Evolutionary conservation across 2,888 invertebrate genomes (phyloP).

Genomic region (Lasius platythorax): DNA sequence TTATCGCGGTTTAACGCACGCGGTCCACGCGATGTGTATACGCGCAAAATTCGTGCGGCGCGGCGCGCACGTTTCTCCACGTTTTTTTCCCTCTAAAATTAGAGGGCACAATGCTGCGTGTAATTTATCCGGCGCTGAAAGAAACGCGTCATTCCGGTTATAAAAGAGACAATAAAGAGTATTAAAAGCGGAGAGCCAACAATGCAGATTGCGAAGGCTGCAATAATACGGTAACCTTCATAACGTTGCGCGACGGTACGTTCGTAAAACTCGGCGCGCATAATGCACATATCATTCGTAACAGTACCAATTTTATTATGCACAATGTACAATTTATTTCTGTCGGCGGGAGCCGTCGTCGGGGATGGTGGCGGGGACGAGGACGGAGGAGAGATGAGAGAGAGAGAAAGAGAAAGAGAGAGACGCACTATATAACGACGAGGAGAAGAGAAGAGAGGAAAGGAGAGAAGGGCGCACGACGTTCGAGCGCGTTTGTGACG

Average conservation of each 20-base stretch:
- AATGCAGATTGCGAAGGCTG: conserved; percentile 78
- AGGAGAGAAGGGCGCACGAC: conserved; percentile 15
- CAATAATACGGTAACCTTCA: conserved; percentile 78
- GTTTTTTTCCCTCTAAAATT: conserved; percentile 71
- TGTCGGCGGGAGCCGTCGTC: conserved; percentile 46
- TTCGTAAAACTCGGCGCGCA: conserved; percentile 70
- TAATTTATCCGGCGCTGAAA: conserved; percentile 77
- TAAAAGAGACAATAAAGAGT: conserved; percentile 79
- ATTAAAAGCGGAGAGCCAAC: conserved; percentile 77
- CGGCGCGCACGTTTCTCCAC: conserved; percentile 49
- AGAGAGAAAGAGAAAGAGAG: conserved; percentile 1
- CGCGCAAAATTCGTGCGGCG: conserved; percentile 53
- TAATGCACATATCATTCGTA: conserved; percentile 74
- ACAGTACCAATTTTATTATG: conserved; percentile 75
- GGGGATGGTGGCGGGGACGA: conserved; percentile 3
- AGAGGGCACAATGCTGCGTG: conserved; percentile 76
- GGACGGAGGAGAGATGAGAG: neutral
- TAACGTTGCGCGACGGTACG: conserved; percentile 67
- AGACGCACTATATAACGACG: neutral
- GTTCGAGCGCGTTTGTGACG: conserved; percentile 32
- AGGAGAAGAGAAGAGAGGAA: neutral
- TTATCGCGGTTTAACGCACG: neutral
- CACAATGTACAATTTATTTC: conserved; percentile 72
- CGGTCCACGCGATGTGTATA: neutral
- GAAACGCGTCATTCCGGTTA: conserved; percentile 78